phyloP scores from a whole-genome alignment of 2,797 vertebrate species.

The Lutjanus campechanus region DNA sequence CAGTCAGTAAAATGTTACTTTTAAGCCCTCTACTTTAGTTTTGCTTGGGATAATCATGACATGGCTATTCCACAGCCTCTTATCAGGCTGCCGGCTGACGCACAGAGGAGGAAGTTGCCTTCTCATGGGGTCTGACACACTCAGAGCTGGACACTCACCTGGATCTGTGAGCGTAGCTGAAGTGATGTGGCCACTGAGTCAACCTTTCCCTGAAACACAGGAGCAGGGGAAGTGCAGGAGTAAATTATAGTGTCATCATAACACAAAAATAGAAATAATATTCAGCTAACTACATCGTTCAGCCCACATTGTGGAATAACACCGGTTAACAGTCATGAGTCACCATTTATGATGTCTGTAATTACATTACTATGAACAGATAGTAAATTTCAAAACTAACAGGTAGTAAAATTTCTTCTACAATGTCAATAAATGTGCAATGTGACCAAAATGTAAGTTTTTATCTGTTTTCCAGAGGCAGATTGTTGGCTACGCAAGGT shows the following conservation, averaged over 20 bases:
- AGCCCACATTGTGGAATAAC: constrained; percentile 31
- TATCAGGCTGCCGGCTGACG: constrained; percentile 54
- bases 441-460: background rate
- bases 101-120: constrained; percentile 50
- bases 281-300: constrained; percentile 20
- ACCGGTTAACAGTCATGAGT: constrained; percentile 1
- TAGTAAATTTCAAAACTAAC: background rate
- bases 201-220: constrained; percentile 89
- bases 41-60: constrained; percentile 45
- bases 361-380: background rate
- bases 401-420: background rate
- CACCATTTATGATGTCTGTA: background rate
- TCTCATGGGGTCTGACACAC: constrained; percentile 57
- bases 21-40: constrained; percentile 9
- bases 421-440: background rate
- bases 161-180: constrained; percentile 94
- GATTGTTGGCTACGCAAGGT: background rate
- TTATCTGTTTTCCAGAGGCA: background rate
- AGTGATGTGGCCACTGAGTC: constrained; percentile 90
- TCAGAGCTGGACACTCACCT: constrained; percentile 85
- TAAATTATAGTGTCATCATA: constrained; percentile 64
- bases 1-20: constrained; percentile 18
- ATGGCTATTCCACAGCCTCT: constrained; percentile 31
- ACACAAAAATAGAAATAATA: constrained; percentile 57
- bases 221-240: constrained; percentile 42